Base-by-base conservation (phyloP, 64 coral and sea anemone genomes). In the Acropora tenuis region DNA sequence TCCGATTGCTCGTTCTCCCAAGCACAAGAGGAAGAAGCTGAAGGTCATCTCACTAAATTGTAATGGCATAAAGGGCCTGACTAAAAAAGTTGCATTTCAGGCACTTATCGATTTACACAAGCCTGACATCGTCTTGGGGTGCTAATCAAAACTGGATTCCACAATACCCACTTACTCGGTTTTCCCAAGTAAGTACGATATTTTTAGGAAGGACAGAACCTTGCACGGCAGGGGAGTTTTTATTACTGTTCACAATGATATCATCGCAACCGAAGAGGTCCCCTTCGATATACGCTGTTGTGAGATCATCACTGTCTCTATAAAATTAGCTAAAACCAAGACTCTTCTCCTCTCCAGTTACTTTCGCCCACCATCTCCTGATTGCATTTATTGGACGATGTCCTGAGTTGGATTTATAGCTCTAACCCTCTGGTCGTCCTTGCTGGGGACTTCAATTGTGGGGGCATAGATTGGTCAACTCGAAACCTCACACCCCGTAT, bases 21-120 rank as follows among this genome's bases (percentile, higher is more conserved):
- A 63, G 17, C 61, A 49, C 17, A 84, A 41, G 53, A 49, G 53
- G 41, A 84, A 42, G 81, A 84, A 84, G 81, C 61, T 84, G 41
- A 84, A 68, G 81, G n/a, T 84, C 43, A 49, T 84, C 6, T 68
- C 81, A 41, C 81, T 87, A 8, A 87, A 87, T 53, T 86, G 80
- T 63, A 63, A 63, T 17, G 59, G 59, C 59, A 63, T 63, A 63
- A 63, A 12, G 59, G 15, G 59, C 59, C 11, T 13, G 15, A 63
- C 59, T 63, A 77, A 77, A 48, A 43, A 16, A 77, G 17, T 19
- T 17, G 47, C 18, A 77, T 48, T 77, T 48, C 75, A n/a, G 41
- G 75, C 75, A 45, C 75, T 77, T 19, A 48, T 77, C 47, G 75
- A 77, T 48, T 45, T 77, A 9, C 73, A 43, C 41, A 43, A 77